phyloP scores from a whole-genome alignment of 35 echinoderm and acorn worm species.

The Eucidaris tribuloides region DNA sequence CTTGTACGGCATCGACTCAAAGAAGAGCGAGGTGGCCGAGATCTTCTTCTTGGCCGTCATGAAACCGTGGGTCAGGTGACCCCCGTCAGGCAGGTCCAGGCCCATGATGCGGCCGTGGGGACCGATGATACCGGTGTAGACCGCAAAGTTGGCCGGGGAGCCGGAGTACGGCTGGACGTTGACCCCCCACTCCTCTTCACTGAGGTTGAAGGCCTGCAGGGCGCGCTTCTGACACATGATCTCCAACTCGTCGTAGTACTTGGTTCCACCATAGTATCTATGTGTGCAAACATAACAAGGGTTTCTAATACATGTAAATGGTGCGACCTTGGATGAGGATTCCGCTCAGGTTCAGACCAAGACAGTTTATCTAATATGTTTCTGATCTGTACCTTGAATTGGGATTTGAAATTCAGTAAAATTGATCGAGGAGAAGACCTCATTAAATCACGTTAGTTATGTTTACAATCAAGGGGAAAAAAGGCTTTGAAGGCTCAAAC shows the following conservation, averaged over 20 bases:
- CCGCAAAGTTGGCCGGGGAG: constrained; percentile 96
- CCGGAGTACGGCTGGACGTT: constrained; percentile 97
- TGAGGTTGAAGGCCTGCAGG: constrained; percentile 54
- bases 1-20: constrained; percentile 98
- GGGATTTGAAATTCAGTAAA: too few species aligned
- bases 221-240: constrained; percentile 75
- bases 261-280: constrained; percentile 94
- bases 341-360: too few species aligned
- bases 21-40: constrained; percentile 92
- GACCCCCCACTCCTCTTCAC: constrained; percentile 89
- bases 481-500: too few species aligned
- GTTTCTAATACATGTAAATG: too few species aligned
- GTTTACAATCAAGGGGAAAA: too few species aligned
- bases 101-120: constrained; percentile 97
- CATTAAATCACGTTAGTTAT: too few species aligned
- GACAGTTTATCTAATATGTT: too few species aligned
- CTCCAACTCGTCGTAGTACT: constrained; percentile 82
- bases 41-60: constrained; percentile 96
- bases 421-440: too few species aligned
- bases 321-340: too few species aligned
- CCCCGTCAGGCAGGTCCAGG: constrained; percentile 90
- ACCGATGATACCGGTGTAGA: constrained; percentile 81
- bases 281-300: background rate
- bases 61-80: constrained; percentile 95
- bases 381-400: too few species aligned